These are phyloP conservation scores for Augochlora pura DNA, from an alignment of 1,140 invertebrate species.

Conservation along the genomic window DNA sequence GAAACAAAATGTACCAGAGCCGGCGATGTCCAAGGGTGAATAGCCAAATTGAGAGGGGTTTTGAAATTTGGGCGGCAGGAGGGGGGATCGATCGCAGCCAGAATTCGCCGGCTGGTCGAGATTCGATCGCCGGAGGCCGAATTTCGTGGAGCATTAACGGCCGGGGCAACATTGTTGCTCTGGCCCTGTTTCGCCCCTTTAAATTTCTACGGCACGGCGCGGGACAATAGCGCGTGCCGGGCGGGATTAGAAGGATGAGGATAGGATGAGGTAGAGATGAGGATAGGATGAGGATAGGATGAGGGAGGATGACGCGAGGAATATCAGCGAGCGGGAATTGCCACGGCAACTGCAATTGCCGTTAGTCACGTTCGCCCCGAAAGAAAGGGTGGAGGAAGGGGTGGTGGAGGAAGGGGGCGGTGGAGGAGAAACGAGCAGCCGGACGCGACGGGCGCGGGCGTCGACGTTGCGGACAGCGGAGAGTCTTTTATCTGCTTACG, in stretches of 20 bases:
- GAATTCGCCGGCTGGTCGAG: too few species aligned
- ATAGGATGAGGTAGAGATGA: not conserved
- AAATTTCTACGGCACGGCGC: not conserved
- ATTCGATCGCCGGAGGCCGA: too few species aligned
- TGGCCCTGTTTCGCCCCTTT: too few species aligned
- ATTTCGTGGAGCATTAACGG: too few species aligned
- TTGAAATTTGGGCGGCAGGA: too few species aligned
- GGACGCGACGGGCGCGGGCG: slow-evolving; percentile 17
- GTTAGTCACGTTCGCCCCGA: not conserved
- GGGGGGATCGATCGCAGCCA: too few species aligned
- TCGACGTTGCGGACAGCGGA: not conserved
- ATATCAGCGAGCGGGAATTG: not conserved
- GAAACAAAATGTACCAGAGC: too few species aligned
- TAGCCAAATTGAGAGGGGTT: too few species aligned
- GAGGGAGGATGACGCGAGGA: not conserved
- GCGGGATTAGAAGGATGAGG: not conserved
- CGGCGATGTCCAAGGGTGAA: too few species aligned
- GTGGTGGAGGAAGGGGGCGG: slow-evolving; percentile 5
- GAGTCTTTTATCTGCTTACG: slow-evolving; percentile 56
- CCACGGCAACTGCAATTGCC: not conserved
- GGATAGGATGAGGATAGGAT: too few species aligned
- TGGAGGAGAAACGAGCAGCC: slow-evolving; percentile 20
- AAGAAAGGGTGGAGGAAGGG: slow-evolving; percentile 26
- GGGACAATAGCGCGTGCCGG: not conserved
- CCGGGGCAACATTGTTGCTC: too few species aligned